These are phyloP conservation scores for Drosophila nr. fundita DNA, from an alignment of 2,888 invertebrate genomes.

Conservation along the genomic window DNA sequence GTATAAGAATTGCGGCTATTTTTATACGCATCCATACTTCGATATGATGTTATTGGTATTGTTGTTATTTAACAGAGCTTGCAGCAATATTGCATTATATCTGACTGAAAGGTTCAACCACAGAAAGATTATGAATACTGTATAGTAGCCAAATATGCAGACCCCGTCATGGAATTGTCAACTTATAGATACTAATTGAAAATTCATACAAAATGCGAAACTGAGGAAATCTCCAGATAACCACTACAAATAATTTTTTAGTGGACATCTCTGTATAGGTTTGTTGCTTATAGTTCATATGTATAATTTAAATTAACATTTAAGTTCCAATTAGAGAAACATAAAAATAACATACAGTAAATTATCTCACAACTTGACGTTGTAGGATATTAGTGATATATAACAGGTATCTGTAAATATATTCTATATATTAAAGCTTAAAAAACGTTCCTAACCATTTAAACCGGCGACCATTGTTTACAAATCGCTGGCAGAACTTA, in stretches of 20 bases:
- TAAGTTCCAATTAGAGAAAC: background rate
- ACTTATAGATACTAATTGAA: slow-evolving; percentile 61
- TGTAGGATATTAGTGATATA: background rate
- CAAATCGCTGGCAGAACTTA: slow-evolving; percentile 24
- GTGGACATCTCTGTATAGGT: background rate
- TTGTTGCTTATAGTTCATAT: slow-evolving; percentile 8
- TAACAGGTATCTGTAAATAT: background rate
- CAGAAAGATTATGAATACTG: slow-evolving; percentile 34
- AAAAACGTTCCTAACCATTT: background rate
- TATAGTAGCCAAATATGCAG: slow-evolving; percentile 18
- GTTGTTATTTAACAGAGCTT: slow-evolving; percentile 23
- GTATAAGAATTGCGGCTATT: background rate
- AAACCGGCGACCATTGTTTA: background rate
- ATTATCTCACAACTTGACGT: background rate
- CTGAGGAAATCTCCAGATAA: slow-evolving; percentile 36
- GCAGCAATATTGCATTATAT: slow-evolving; percentile 52
- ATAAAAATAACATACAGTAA: background rate
- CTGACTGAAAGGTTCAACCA: slow-evolving; percentile 36
- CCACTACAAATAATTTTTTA: background rate
- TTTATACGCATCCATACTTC: background rate
- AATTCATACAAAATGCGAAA: slow-evolving; percentile 51
- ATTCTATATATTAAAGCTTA: background rate
- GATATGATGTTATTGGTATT: background rate
- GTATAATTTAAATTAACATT: background rate
- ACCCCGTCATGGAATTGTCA: slow-evolving; percentile 35